Evolutionary conservation across 2,797 vertebrate species (phyloP), one percentile per base, ranked within the genome.

Genomic region (Darevskia nairensis): DNA sequence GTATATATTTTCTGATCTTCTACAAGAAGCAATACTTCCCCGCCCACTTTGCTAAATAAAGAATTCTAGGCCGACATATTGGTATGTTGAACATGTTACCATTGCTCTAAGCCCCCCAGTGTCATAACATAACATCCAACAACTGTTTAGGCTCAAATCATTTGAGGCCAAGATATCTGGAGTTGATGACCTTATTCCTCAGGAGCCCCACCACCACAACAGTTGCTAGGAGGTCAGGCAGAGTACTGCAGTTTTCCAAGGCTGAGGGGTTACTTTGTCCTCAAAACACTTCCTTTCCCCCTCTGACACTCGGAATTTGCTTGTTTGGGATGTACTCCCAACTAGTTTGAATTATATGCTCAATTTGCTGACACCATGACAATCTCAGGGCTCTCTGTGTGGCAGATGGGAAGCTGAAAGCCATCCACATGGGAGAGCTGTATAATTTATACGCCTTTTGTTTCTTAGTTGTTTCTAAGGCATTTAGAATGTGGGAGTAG

Each of bases 391-490:
- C 55, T 74, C 74, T 78, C 68, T 23, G 27, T 82, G 27, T 91
- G 64, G 64, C 89, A 87, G 75, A 89, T 84, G 68, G 81, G 81
- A 79, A 80, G 44, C 59, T 88, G 80, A 44, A 9, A 66, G 23
- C 1, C 80, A 44, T 78, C 90, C 84, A 77, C 74, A 87, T 25
- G 29, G 90, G 91, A 0, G 88, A 29, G 17, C 46, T 91, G 76
- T 89, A 87, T 89, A 92, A 82, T 9, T 88, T 0, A 71, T 84
- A 46, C 29, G 23, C 13, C 2, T 86, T 35, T 85, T 91, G 86
- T 89, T 93, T 29, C 72, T 88, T 64, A 90, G 80, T 19, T 39
- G 19, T 89, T 13, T 79, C 9, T 80, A 86, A 77, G 19, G 7
- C 6, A 90, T 10, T 64, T 19, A 68, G 13, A 71, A 11, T n/a